Evolutionary conservation across 2,888 invertebrate species (phyloP).

Genomic region (Agrotis ipsilon): DNA sequence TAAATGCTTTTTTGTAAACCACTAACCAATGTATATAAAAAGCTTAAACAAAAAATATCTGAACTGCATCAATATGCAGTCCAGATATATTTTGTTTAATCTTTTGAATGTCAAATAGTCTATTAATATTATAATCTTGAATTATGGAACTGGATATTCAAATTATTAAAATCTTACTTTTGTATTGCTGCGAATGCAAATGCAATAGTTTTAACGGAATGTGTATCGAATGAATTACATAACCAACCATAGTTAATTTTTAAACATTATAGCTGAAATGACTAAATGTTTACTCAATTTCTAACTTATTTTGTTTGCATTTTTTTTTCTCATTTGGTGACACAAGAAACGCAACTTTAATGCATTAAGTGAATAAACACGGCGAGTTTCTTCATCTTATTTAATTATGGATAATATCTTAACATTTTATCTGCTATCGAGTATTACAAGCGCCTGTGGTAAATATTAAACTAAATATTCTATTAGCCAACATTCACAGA

Average conservation of each 20-base stretch:
- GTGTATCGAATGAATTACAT: constrained; percentile 31
- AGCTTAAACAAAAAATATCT: no score
- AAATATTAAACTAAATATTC: constrained; percentile 18
- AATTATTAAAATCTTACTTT: constrained; percentile 11
- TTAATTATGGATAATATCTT: background rate
- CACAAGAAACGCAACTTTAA: background rate
- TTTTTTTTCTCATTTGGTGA: background rate
- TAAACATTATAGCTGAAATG: constrained; percentile 2
- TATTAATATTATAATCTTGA: background rate
- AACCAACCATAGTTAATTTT: constrained; percentile 22
- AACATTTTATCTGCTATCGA: background rate
- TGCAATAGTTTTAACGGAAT: constrained; percentile 10
- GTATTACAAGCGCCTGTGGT: constrained; percentile 4
- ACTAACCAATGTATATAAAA: no score
- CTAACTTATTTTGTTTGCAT: background rate
- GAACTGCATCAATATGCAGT: no score
- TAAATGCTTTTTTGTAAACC: background rate
- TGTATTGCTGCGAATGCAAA: constrained; percentile 8
- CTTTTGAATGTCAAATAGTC: background rate
- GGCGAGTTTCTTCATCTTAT: background rate
- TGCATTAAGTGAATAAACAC: background rate
- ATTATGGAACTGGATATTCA: background rate
- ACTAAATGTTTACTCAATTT: background rate
- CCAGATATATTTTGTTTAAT: background rate
- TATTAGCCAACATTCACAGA: constrained; percentile 3